A percentile compares a stretch with the other conserved stretches of the same genome.
Conservation (phyloP, 1,140 invertebrate genomes). For the Rhyacophila brunnea region DNA sequence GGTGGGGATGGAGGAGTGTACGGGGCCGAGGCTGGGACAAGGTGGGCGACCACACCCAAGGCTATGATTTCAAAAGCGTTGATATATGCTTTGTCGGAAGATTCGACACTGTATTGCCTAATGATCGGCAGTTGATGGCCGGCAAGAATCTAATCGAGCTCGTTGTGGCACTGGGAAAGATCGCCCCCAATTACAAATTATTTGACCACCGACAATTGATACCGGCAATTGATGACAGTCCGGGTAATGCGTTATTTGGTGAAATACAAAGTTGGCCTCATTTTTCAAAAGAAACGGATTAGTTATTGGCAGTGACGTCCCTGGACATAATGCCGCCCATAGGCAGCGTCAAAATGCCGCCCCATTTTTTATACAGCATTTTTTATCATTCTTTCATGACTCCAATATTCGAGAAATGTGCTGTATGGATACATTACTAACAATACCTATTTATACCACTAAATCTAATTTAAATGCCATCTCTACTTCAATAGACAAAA, state of each 20-base stretch:
- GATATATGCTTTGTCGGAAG: constrained; percentile 71
- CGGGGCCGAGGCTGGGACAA: constrained; percentile 65
- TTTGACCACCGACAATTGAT: constrained; percentile 62
- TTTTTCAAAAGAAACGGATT: constrained; percentile 41
- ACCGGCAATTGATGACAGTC: constrained; percentile 63
- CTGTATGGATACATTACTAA: too few relatives aligned
- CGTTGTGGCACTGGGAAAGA: constrained; percentile 54
- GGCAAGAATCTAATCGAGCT: constrained; percentile 55
- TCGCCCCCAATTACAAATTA: constrained; percentile 58
- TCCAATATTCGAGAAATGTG: too few relatives aligned
- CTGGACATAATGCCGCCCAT: too few relatives aligned
- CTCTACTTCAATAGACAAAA: too few relatives aligned
- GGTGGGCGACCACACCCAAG: constrained; percentile 64
- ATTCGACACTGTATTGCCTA: constrained; percentile 52
- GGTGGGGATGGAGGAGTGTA: constrained; percentile 71
- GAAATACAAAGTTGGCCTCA: constrained; percentile 62
- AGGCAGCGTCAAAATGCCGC: too few relatives aligned
- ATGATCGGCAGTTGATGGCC: constrained; percentile 54
- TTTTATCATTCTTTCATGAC: too few relatives aligned
- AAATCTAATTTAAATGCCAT: too few relatives aligned
- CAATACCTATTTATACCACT: too few relatives aligned
- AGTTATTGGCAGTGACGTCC: too few relatives aligned
- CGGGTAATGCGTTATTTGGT: constrained; percentile 58
- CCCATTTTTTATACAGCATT: too few relatives aligned
- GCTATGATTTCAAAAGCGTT: constrained; percentile 62